These are phyloP conservation scores for Manis javanica DNA, from an alignment of 2,797 vertebrate genomes.

Conservation along the genomic window DNA sequence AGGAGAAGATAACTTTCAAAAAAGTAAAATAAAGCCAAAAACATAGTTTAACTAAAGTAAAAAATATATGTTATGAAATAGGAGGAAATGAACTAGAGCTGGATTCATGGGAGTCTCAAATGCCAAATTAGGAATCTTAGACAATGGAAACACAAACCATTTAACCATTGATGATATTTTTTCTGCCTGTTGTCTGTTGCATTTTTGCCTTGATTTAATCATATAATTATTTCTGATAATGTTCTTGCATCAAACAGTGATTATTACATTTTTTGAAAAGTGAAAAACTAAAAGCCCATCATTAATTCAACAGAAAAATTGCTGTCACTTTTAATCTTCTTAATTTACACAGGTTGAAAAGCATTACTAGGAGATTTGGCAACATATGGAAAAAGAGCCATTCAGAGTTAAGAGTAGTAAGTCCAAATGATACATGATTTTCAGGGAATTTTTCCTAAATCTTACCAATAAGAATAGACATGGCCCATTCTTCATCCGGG, in stretches of 20 bases:
- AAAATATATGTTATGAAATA: not conserved
- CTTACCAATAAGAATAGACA: constrained; percentile 46
- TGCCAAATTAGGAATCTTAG: not conserved
- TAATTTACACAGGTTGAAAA: not conserved
- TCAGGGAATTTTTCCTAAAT: constrained; percentile 19
- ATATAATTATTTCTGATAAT: not conserved
- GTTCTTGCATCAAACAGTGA: not conserved
- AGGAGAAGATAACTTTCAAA: not conserved
- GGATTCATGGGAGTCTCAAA: not conserved
- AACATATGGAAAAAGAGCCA: not conserved
- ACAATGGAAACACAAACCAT: constrained; percentile 13
- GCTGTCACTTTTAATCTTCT: constrained; percentile 29
- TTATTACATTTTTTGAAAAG: constrained; percentile 36
- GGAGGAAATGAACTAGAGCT: not conserved
- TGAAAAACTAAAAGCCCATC: constrained; percentile 19
- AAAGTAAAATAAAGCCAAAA: not conserved
- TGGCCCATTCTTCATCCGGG: constrained; percentile 49
- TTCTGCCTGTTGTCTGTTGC: not conserved
- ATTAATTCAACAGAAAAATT: constrained; percentile 29
- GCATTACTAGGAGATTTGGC: constrained; percentile 30
- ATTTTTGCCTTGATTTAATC: not conserved
- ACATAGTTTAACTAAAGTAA: not conserved
- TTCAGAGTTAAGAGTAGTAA: constrained; percentile 39
- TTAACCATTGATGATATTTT: not conserved
- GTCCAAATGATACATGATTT: constrained; percentile 28